Evolutionary conservation across 2,888 invertebrate species (phyloP).

Genomic region (Leptogaster cylindrica): DNA sequence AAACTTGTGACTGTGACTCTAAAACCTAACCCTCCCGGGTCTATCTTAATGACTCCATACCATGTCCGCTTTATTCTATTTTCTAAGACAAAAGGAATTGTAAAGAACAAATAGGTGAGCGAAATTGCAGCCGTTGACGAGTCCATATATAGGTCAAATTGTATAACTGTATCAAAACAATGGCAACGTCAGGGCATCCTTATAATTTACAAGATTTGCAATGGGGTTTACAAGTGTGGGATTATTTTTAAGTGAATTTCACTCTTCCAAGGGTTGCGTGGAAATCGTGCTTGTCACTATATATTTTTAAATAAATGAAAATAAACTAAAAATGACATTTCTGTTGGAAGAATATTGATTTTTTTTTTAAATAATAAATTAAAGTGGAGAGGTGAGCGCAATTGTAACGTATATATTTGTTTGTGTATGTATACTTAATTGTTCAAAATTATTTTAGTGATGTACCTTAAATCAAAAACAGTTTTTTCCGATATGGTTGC

Average conservation of each 20-base stretch:
- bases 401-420: too few relatives aligned
- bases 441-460: too few relatives aligned
- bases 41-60: constrained; percentile 43
- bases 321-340: too few relatives aligned
- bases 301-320: too few relatives aligned
- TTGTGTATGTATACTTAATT: too few relatives aligned
- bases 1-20: constrained; percentile 33
- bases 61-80: constrained; percentile 38
- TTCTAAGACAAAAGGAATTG: constrained; percentile 38
- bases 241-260: constrained; percentile 14
- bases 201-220: constrained; percentile 16
- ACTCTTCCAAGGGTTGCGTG: too few relatives aligned
- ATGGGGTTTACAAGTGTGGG: constrained; percentile 19
- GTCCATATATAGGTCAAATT: constrained; percentile 38
- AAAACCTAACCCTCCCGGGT: constrained; percentile 39
- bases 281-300: too few relatives aligned
- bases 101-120: constrained; percentile 31
- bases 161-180: constrained; percentile 14
- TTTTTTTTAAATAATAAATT: too few relatives aligned
- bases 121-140: constrained; percentile 15
- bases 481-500: too few relatives aligned
- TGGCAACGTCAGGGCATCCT: not conserved
- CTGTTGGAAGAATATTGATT: too few relatives aligned
- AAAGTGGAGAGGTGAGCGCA: too few relatives aligned
- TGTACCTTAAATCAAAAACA: too few relatives aligned